phyloP scores from a whole-genome alignment of 1,140 invertebrate species.

The Antheraea pernyi region DNA sequence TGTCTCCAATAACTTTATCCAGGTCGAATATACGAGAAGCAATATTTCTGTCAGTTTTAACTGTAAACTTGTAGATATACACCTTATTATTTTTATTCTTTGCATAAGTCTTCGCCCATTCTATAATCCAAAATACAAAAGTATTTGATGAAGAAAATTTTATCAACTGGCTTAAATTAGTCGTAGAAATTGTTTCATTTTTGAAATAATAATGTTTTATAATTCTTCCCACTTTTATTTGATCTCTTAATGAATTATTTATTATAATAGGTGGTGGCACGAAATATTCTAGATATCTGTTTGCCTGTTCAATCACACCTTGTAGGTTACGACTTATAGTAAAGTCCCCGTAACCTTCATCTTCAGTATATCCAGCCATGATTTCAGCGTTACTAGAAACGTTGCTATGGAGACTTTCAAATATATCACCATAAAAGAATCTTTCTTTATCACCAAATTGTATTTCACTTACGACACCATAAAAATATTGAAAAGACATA shows the following conservation, averaged over 20 bases:
- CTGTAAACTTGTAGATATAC: background rate
- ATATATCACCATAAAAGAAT: conserved; percentile 53
- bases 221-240: conserved; percentile 21
- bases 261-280: conserved; percentile 41
- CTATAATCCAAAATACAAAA: background rate
- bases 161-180: background rate
- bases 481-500: conserved; percentile 41
- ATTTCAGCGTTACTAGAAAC: conserved; percentile 70
- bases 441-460: conserved; percentile 47
- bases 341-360: conserved; percentile 16
- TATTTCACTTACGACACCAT: conserved; percentile 63
- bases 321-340: background rate
- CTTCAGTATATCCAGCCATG: conserved; percentile 22
- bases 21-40: background rate
- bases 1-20: background rate
- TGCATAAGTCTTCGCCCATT: background rate
- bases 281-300: conserved; percentile 43
- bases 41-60: background rate
- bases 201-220: conserved; percentile 21
- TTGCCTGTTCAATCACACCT: conserved; percentile 12
- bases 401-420: conserved; percentile 48
- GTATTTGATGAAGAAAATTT: background rate
- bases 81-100: background rate
- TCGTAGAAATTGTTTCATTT: conserved; percentile 1
- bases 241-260: conserved; percentile 27